Conservation (phyloP, 23 tunicate genomes). For the Halocynthia roretzi region DNA sequence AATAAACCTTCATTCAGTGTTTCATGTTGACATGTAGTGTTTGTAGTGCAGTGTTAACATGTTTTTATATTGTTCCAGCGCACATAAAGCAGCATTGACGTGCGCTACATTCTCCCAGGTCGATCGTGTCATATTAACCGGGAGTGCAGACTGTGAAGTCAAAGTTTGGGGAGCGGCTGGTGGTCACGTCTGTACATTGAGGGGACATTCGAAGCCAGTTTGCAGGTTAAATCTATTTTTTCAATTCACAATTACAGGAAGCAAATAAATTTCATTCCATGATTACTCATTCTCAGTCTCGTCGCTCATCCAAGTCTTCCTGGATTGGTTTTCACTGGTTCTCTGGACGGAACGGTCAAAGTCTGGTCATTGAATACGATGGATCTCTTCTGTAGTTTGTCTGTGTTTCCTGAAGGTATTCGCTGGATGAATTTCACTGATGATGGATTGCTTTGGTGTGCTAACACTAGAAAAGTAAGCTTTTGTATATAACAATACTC, state of each 20-base stretch:
- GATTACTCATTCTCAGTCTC: slow-evolving; percentile 21
- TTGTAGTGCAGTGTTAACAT: too few relatives aligned
- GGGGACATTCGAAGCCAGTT: slow-evolving; percentile 57
- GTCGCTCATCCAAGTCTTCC: slow-evolving; percentile 29
- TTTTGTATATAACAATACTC: not conserved
- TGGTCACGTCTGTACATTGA: slow-evolving; percentile 51
- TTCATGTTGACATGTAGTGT: too few relatives aligned
- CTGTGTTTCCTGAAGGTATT: slow-evolving; percentile 42
- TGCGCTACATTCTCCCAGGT: slow-evolving; percentile 31
- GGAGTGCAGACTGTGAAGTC: slow-evolving; percentile 45
- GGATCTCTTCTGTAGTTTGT: slow-evolving; percentile 51
- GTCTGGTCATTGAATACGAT: slow-evolving; percentile 62
- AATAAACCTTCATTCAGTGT: too few relatives aligned
- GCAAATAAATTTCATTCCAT: too few relatives aligned
- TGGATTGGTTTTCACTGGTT: slow-evolving; percentile 51
- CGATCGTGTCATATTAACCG: slow-evolving; percentile 35
- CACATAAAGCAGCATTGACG: slow-evolving; percentile 51
- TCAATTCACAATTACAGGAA: too few relatives aligned
- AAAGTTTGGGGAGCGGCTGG: slow-evolving; percentile 70
- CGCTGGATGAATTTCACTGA: slow-evolving; percentile 52
- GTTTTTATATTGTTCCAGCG: slow-evolving; percentile 39
- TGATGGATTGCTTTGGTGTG: slow-evolving; percentile 59
- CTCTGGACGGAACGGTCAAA: slow-evolving; percentile 63
- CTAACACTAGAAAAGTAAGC: slow-evolving; percentile 37
- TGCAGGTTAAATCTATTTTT: slow-evolving; percentile 28